Base-by-base conservation (phyloP, 2,888 invertebrate genomes). In the Lottia gigantea region DNA sequence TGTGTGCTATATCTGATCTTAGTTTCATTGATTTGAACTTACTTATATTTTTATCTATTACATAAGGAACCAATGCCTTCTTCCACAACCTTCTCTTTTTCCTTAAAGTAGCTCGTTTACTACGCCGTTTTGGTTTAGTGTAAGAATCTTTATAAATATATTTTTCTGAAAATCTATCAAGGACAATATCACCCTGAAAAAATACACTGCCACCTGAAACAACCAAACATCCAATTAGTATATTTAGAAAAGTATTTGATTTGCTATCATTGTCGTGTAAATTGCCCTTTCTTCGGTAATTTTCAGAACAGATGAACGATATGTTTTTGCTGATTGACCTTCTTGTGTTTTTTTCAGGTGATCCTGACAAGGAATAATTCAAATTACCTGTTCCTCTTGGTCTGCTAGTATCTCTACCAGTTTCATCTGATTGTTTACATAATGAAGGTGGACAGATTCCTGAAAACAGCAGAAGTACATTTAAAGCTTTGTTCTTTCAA, bases 141-240 rank as follows among this genome's bases (percentile, higher is more conserved):
- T 40, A 40, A 19, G 19, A 55, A 12, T 55, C 55, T 12, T 55
- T 46, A 63, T 77, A 82, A 11, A 83, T 79, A 26, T 70, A 71
- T 46, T 71, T 70, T 64, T 75, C 78, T 4, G 77, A 71, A 8
- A 76, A 76, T 25, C 67, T 72, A 69, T 84, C 82, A 26, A 85
- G 68, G 0, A 85, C 80, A 26, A 86, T 83, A 67, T 86, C 86
- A 0, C 86, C 86, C 69, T 86, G 83, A 72, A 80, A 86, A 68
- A 85, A 85, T n/a, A 82, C 78, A 15, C 76, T 76, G 6, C 80
- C 78, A 25, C 76, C 82, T 83, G 73, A 46, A 65, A 62, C 40
- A 65, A 45, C 15, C 0, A 31, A 19, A 19, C 16, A 47, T 45
- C 16, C 0, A 23, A 25, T 40, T 23, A 55, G 15, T n/a, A n/a